Conservation (phyloP, 2,888 invertebrate genomes). For the Ferrisia virgata region DNA sequence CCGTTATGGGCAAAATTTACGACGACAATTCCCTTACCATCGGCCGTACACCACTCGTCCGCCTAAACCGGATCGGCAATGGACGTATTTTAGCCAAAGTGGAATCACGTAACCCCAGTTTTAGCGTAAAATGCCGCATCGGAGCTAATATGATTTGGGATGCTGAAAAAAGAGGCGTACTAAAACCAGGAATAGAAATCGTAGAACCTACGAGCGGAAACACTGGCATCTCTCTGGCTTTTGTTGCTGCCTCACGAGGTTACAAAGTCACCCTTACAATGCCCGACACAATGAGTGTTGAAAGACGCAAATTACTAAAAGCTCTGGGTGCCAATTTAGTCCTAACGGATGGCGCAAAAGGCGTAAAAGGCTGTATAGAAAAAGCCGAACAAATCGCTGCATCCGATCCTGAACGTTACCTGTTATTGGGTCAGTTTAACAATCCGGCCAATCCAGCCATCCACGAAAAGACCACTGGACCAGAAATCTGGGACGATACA, state of each 20-base stretch:
- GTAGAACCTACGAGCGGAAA: conserved; percentile 62
- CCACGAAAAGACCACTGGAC: conserved; percentile 35
- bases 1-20: neutral
- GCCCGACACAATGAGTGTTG: conserved; percentile 33
- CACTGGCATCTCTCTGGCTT: conserved; percentile 50
- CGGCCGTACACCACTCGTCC: conserved; percentile 34
- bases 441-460: neutral
- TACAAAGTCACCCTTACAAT: conserved; percentile 13
- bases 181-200: conserved; percentile 58
- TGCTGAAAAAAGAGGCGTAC: conserved; percentile 53
- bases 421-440: neutral
- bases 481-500: conserved; percentile 35
- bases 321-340: neutral
- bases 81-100: neutral
- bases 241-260: conserved; percentile 3
- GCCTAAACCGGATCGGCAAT: neutral
- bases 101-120: conserved; percentile 12
- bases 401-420: neutral
- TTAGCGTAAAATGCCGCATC: neutral
- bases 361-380: neutral
- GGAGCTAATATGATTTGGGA: conserved; percentile 49
- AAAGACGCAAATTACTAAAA: neutral
- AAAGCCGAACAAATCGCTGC: neutral
- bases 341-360: neutral
- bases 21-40: neutral